Conservation (phyloP, 2,888 invertebrate genomes). For the Sinopyrophorus schimmeli region DNA sequence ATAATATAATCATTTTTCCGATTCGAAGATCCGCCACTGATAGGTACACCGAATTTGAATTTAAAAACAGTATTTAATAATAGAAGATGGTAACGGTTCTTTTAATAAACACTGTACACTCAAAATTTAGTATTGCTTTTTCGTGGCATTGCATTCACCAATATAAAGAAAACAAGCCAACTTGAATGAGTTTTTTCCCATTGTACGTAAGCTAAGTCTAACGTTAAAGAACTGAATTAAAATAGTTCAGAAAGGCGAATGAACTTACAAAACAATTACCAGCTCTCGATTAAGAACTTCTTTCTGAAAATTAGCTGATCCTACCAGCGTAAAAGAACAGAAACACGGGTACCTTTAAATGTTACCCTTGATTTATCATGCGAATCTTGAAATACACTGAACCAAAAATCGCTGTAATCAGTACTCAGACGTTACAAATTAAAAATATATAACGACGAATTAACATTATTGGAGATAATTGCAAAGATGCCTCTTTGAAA, state of each 20-base stretch:
- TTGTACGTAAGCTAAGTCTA: slow-evolving; percentile 17
- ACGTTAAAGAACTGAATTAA: slow-evolving; percentile 24
- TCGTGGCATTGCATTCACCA: slow-evolving; percentile 5
- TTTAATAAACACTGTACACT: no score
- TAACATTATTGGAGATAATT: no score
- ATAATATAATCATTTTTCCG: not conserved
- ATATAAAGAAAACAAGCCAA: slow-evolving; percentile 9
- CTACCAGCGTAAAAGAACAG: slow-evolving; percentile 23
- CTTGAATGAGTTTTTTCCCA: slow-evolving; percentile 19
- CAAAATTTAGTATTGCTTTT: no score
- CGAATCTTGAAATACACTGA: no score
- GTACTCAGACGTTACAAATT: no score
- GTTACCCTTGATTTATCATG: slow-evolving; percentile 44
- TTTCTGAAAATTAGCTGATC: slow-evolving; percentile 28
- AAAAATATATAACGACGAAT: no score
- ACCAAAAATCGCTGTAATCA: no score
- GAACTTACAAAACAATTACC: slow-evolving; percentile 30
- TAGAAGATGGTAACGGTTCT: no score
- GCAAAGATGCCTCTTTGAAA: no score
- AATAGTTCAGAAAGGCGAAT: slow-evolving; percentile 29
- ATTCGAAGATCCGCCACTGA: no score
- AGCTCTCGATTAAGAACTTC: slow-evolving; percentile 27
- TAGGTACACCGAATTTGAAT: no score
- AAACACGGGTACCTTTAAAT: slow-evolving; percentile 22
- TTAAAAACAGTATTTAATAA: no score